Evolutionary conservation across 2,888 invertebrate genomes (phyloP).

Genomic region (Poecilus cupreus): DNA sequence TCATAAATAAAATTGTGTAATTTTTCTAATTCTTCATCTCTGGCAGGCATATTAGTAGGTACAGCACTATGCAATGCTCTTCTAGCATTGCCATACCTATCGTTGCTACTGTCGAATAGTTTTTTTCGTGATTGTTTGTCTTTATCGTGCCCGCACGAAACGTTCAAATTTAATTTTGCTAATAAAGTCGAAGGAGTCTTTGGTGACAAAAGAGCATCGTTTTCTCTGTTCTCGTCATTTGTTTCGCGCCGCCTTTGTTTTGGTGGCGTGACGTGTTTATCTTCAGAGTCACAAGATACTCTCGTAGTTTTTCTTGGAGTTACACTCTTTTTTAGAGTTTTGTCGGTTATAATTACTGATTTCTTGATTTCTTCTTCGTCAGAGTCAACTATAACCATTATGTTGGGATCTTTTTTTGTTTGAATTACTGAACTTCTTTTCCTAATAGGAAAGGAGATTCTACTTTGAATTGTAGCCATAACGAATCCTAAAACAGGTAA

Average conservation of each 20-base stretch:
- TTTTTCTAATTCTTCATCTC: constrained; percentile 84
- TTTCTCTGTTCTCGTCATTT: constrained; percentile 53
- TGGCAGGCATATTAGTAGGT: constrained; percentile 78
- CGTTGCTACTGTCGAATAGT: constrained; percentile 61
- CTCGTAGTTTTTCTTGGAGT: constrained; percentile 32
- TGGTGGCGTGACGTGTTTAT: constrained; percentile 68
- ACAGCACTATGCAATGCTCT: constrained; percentile 70
- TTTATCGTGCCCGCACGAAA: constrained; percentile 55
- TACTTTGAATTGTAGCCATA: constrained; percentile 47
- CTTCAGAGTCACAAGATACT: neutral
- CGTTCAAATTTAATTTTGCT: constrained; percentile 64
- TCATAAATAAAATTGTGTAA: constrained; percentile 81
- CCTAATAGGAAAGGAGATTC: constrained; percentile 45
- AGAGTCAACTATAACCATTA: neutral
- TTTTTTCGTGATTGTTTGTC: constrained; percentile 53
- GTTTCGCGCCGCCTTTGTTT: constrained; percentile 66
- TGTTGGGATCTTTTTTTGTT: neutral
- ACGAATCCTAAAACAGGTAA: neutral
- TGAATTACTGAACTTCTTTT: constrained; percentile 37
- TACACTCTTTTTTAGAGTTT: constrained; percentile 21
- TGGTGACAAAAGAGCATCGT: constrained; percentile 60
- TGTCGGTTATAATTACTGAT: constrained; percentile 35
- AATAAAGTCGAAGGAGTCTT: constrained; percentile 67
- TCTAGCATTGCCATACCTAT: constrained; percentile 69
- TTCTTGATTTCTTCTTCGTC: constrained; percentile 34